A percentile compares a stretch with the other conserved stretches of the same genome.
Evolutionary conservation across 2,113 vertebrate genomes (phyloP).

Genomic region (Cynoglossus semilaevis): DNA sequence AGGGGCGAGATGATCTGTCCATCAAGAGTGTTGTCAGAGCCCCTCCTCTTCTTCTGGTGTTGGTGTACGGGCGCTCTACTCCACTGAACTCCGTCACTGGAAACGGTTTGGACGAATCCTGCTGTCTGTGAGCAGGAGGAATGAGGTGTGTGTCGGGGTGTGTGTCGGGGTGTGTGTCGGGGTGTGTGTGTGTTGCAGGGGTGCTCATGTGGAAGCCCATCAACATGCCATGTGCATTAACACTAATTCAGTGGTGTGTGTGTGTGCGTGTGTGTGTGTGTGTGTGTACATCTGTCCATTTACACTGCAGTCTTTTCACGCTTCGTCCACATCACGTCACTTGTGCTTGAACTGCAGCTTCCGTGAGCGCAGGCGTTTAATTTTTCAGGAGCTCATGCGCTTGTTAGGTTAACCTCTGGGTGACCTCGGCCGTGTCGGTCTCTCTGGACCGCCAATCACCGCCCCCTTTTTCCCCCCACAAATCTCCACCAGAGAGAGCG

Average conservation of each 20-base stretch:
- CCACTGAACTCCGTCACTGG: constrained; percentile 56
- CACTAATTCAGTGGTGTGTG: constrained; percentile 22
- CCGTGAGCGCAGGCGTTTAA: constrained; percentile 69
- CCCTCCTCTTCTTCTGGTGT: constrained; percentile 46
- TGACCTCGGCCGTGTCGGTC: constrained; percentile 71
- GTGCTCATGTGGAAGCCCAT: constrained; percentile 53
- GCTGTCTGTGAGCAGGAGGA: constrained; percentile 34
- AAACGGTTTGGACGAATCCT: constrained; percentile 34
- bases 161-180: no score
- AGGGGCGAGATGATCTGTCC: constrained; percentile 50
- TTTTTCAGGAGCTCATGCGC: constrained; percentile 72
- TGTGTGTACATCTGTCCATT: constrained; percentile 13
- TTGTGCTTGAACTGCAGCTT: constrained; percentile 56
- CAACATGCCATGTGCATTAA: constrained; percentile 54
- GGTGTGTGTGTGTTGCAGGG: constrained; percentile 42
- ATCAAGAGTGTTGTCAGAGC: constrained; percentile 36
- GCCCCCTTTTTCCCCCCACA: not conserved
- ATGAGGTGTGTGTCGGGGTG: constrained; percentile 26
- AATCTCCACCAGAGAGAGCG: not conserved
- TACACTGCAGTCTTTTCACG: constrained; percentile 30
- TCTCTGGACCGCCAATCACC: constrained; percentile 30
- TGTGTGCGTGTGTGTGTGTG: constrained; percentile 8
- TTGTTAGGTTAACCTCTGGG: constrained; percentile 71
- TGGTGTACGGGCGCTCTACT: constrained; percentile 50
- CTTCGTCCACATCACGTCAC: constrained; percentile 52